Evolutionary conservation across 2,113 vertebrate genomes (phyloP).

Genomic region (Petroica traversi): DNA sequence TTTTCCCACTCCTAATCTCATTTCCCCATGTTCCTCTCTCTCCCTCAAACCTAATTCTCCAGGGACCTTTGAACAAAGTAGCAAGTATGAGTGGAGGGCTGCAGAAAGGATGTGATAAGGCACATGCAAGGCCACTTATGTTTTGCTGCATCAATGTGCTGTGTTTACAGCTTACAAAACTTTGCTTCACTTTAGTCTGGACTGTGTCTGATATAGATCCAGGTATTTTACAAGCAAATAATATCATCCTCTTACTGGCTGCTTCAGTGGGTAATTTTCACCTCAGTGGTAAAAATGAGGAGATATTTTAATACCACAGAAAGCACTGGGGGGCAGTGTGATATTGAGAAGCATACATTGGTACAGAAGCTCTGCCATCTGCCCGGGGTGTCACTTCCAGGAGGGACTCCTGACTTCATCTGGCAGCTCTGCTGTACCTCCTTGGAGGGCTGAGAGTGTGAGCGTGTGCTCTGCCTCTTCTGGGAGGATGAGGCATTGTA

Average conservation of each 20-base stretch:
- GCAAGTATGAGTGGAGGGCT: background rate
- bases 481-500: background rate
- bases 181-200: background rate
- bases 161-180: background rate
- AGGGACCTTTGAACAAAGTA: constrained; percentile 16
- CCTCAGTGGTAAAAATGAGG: background rate
- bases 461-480: background rate
- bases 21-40: constrained; percentile 51
- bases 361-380: rapidly evolving
- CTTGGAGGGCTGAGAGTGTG: background rate
- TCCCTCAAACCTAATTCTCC: background rate
- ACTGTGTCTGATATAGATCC: background rate
- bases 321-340: constrained; percentile 5
- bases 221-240: background rate
- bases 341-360: background rate
- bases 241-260: background rate
- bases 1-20: constrained; percentile 52
- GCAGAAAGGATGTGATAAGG: background rate
- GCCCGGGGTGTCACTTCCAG: background rate
- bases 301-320: background rate
- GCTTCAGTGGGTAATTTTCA: background rate
- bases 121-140: background rate
- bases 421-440: background rate
- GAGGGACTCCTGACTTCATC: background rate
- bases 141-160: background rate